Evolutionary conservation across 2,113 vertebrate genomes (phyloP), one percentile per base, ranked within the genome.

Genomic region (Nothocercus nigrocapillus): DNA sequence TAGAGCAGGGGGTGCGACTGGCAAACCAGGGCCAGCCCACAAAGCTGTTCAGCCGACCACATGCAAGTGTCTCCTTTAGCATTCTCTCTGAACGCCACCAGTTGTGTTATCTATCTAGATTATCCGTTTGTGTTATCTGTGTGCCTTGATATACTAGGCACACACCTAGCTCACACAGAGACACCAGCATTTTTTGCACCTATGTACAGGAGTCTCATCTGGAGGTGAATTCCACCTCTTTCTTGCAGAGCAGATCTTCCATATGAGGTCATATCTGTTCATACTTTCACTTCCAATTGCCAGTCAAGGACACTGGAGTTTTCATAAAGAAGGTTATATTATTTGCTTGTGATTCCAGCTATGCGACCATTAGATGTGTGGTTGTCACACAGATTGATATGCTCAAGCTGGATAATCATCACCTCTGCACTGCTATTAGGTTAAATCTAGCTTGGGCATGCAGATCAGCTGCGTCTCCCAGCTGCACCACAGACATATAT

Each of bases 351-450:
- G 34, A 51, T 84, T 86, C 38, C 53, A 82, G 49, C 73, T 81
- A 30, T 34, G 38, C 51, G 64, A 4, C 3, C 5, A 16, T 9
- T 13, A 13, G 36, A 7, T 1, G 0, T 3, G 5, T 73, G 74
- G 47, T 18, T 82, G 81, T 90, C 86, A 85, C 5, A 1, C n/a
- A 78, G 79, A 82, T 63, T 78, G 56, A 90, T 86, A 17, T 14
- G 51, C 69, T 81, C 47, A 28, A 32, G 6, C 42, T 82, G 69
- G 27, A 21, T 56, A 75, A 87, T 81, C 64, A 72, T 75, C 74
- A 78, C 84, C 14, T 68, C 20, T 5, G 25, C 53, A n/a, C 38
- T 0, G 0, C 58, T 84, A 3, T 75, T 86, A 64, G 61, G 68
- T 92, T 68, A 5, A 86, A n/a, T 90, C 10, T 84, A 25, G 63